Evolutionary conservation across 2,797 vertebrate species (phyloP).

Genomic region (Sylvia borin): DNA sequence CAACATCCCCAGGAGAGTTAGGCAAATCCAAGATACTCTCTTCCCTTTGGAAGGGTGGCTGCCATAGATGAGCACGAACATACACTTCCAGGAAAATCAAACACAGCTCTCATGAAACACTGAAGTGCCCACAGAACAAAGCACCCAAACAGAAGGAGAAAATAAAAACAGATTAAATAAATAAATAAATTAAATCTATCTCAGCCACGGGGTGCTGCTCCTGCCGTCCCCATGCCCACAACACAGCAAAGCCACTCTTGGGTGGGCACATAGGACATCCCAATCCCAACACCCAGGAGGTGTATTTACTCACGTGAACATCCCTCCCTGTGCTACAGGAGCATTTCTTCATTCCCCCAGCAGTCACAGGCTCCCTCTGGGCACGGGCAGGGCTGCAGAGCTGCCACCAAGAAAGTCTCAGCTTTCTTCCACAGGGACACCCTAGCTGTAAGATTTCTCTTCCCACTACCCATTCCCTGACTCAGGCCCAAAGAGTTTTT

Average conservation of each 20-base stretch:
- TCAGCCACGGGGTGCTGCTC: not conserved
- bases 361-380: not conserved
- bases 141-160: not conserved
- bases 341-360: not conserved
- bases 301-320: not conserved
- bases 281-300: not conserved
- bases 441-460: not conserved
- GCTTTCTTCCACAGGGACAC: not conserved
- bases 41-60: not conserved
- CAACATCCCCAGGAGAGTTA: rapidly evolving
- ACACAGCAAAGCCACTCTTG: not conserved
- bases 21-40: not conserved
- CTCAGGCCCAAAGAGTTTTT: not conserved
- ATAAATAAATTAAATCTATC: no score
- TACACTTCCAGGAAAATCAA: not conserved
- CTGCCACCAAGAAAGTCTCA: not conserved
- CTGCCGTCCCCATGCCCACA: not conserved
- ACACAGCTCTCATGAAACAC: not conserved
- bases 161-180: not conserved
- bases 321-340: not conserved
- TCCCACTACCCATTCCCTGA: not conserved
- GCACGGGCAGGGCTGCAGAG: not conserved
- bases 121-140: rapidly evolving
- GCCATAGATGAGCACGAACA: not conserved
- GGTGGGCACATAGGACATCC: rapidly evolving